Evolutionary conservation across 2,888 invertebrate genomes (phyloP).

Genomic region (Acrocera orbiculus): DNA sequence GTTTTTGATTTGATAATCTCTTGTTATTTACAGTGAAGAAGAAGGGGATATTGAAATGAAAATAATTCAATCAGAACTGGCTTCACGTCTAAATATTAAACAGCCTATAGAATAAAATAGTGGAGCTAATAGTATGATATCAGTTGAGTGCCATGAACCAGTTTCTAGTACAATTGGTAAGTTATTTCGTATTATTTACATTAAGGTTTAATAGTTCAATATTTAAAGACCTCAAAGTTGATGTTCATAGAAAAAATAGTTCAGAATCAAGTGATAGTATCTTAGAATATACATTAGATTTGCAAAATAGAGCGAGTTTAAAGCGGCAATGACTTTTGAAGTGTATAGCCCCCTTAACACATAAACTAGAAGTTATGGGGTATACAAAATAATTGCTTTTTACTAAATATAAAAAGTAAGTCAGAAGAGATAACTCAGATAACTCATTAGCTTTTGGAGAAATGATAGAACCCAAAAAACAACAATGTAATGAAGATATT

Average conservation of each 20-base stretch:
- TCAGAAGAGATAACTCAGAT: slow-evolving; percentile 9
- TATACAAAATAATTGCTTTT: too few species aligned
- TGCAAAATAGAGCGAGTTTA: too few species aligned
- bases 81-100: slow-evolving; percentile 46
- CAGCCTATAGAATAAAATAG: slow-evolving; percentile 34
- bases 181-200: not conserved
- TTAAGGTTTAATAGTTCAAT: not conserved
- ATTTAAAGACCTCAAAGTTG: slow-evolving; percentile 65
- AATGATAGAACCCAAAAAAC: not conserved
- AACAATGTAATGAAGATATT: not conserved
- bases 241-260: slow-evolving; percentile 82
- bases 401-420: slow-evolving; percentile 9
- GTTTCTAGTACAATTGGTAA: slow-evolving; percentile 50
- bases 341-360: too few species aligned
- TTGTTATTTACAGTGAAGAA: slow-evolving; percentile 54
- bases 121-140: slow-evolving; percentile 30
- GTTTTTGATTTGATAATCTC: too few species aligned
- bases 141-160: slow-evolving; percentile 30
- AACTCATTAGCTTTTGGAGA: slow-evolving; percentile 7
- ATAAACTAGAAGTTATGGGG: too few species aligned
- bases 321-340: too few species aligned
- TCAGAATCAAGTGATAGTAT: slow-evolving; percentile 72
- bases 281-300: too few species aligned
- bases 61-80: slow-evolving; percentile 41
- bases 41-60: slow-evolving; percentile 74